Percentiles rank a stretch among this genome's conserved stretches.
phyloP scores from a whole-genome alignment of 2,797 vertebrate species.

The Hydrocynus forskahlii region DNA sequence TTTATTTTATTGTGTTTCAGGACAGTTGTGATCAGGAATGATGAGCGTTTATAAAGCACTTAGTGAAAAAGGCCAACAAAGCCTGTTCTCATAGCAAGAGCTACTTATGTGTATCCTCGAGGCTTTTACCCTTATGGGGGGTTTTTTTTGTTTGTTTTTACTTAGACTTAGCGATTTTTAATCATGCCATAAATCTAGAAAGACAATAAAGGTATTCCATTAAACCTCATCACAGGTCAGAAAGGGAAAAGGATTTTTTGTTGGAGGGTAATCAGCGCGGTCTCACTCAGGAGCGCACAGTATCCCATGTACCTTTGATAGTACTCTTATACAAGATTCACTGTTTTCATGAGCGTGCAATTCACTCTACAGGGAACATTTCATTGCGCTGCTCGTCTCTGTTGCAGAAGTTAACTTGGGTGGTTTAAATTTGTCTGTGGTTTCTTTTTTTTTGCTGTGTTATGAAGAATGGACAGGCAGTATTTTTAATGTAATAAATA shows the following conservation, averaged over 20 bases:
- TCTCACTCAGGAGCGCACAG: background rate
- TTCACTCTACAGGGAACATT: background rate
- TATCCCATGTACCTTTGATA: background rate
- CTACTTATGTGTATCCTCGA: background rate
- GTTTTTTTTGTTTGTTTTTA: no score
- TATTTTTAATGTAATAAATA: slow-evolving; percentile 7
- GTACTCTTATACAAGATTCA: background rate
- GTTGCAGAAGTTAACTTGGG: background rate
- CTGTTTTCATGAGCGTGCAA: background rate
- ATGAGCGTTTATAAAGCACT: background rate
- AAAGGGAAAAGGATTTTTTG: slow-evolving; percentile 5
- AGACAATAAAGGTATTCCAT: background rate
- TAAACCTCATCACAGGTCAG: background rate
- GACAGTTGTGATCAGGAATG: background rate
- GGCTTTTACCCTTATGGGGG: no score
- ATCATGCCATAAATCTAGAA: background rate
- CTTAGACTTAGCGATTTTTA: background rate
- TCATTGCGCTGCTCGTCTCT: slow-evolving; percentile 7
- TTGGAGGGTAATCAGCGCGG: background rate
- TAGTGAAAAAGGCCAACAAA: background rate
- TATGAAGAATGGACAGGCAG: no score
- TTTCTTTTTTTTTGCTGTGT: background rate
- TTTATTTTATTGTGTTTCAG: background rate
- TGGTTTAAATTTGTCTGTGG: background rate
- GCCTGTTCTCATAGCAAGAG: background rate